Conservation (phyloP, 2,797 vertebrate species). For the Babyrousa celebensis region DNA sequence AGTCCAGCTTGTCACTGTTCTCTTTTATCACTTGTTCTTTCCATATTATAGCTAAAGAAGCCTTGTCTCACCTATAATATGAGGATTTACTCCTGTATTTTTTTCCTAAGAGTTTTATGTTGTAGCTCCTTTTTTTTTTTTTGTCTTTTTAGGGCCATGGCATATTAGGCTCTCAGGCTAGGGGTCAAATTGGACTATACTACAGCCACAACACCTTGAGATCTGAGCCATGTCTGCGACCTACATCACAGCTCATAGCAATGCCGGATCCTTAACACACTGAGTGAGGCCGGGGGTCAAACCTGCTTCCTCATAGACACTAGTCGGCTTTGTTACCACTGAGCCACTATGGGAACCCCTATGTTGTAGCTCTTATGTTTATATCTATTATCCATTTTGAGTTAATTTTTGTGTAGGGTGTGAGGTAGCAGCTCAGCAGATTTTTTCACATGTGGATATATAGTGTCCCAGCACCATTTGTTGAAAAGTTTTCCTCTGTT, state of each 20-base stretch:
- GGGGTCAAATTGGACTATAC: too few relatives aligned
- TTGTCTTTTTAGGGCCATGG: too few relatives aligned
- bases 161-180: too few relatives aligned
- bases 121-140: background rate
- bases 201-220: too few relatives aligned
- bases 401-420: background rate
- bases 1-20: background rate
- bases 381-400: background rate
- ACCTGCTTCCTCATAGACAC: too few relatives aligned
- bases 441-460: background rate
- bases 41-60: constrained; percentile 5
- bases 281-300: too few relatives aligned
- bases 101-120: background rate
- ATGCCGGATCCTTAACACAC: too few relatives aligned
- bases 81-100: constrained; percentile 36
- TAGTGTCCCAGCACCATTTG: background rate
- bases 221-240: too few relatives aligned
- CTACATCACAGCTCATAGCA: too few relatives aligned
- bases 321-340: too few relatives aligned
- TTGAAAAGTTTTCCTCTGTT: constrained; percentile 28
- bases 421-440: background rate
- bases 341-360: background rate
- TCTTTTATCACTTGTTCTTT: constrained; percentile 43
- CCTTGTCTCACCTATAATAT: background rate
- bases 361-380: background rate